Evolutionary conservation across 1,140 invertebrate genomes (phyloP).

Genomic region (Saccostrea glomerata): DNA sequence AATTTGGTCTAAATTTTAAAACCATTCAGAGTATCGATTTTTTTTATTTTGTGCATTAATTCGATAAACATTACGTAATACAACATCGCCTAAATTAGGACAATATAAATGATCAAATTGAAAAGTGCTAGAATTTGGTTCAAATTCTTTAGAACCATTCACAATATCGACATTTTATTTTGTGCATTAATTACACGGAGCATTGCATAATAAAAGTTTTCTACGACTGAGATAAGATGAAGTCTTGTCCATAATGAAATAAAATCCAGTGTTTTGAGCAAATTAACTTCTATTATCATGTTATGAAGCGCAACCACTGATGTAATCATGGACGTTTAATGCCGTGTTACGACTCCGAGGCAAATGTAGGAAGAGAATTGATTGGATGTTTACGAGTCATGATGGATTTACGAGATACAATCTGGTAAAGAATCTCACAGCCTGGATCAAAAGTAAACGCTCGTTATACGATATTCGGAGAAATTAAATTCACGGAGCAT

Average conservation of each 20-base stretch:
- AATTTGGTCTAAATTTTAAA: not conserved
- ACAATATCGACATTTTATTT: not conserved
- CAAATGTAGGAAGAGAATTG: not conserved
- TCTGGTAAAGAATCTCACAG: not conserved
- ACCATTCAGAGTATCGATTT: not conserved
- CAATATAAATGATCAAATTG: too few species aligned
- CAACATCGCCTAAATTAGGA: too few species aligned
- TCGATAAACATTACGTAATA: not conserved
- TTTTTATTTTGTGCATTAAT: not conserved
- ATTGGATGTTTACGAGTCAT: not conserved
- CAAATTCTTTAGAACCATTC: not conserved
- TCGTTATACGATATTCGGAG: conserved; percentile 3
- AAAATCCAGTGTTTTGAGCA: conserved; percentile 14
- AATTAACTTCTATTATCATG: conserved; percentile 27
- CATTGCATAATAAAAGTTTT: not conserved
- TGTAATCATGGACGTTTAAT: conserved; percentile 1
- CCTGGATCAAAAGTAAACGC: conserved; percentile 7
- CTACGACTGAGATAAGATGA: not conserved
- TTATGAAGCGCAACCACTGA: conserved; percentile 1
- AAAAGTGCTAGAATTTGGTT: not conserved
- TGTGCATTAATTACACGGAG: not conserved
- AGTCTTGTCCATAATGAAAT: conserved; percentile 34
- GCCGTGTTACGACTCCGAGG: not conserved
- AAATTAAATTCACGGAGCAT: conserved; percentile 25
- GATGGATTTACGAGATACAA: not conserved